Conservation (phyloP, 2,797 vertebrate genomes). For the Anguilla pacifica region DNA sequence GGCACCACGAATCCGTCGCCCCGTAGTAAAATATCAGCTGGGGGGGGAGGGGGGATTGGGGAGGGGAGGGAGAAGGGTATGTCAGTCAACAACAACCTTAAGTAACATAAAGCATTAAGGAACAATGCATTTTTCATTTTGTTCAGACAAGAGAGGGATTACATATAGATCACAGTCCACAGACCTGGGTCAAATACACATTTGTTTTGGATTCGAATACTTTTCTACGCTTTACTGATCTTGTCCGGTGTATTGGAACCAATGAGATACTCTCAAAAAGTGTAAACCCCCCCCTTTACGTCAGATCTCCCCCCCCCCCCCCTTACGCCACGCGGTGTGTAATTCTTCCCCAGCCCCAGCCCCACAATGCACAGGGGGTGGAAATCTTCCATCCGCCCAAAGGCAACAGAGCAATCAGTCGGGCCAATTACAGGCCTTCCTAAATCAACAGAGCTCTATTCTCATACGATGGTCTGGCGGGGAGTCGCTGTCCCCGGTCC, state of each 20-base stretch:
- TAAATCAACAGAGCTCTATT: not conserved
- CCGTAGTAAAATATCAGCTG: conserved; percentile 95
- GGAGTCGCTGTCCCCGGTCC: not conserved
- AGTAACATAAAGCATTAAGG: no score
- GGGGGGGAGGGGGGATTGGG: conserved; percentile 39
- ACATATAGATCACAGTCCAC: no score
- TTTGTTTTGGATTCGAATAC: no score
- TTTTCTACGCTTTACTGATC: no score
- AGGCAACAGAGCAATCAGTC: conserved; percentile 22
- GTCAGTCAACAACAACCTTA: no score
- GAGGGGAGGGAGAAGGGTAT: no score
- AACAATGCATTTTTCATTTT: no score
- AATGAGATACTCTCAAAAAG: no score
- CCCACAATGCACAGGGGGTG: not conserved
- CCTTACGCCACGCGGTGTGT: not conserved
- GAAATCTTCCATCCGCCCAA: not conserved
- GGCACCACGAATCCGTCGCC: conserved; percentile 85
- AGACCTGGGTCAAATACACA: no score
- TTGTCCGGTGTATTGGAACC: no score
- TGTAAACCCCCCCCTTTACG: no score
- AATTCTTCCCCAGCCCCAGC: not conserved
- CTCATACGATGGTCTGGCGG: not conserved
- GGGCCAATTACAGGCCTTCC: conserved; percentile 14
- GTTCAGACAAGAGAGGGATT: no score
- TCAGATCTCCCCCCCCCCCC: not conserved